phyloP scores from a whole-genome alignment of 2,113 vertebrate species.

The Megalops atlanticus region DNA sequence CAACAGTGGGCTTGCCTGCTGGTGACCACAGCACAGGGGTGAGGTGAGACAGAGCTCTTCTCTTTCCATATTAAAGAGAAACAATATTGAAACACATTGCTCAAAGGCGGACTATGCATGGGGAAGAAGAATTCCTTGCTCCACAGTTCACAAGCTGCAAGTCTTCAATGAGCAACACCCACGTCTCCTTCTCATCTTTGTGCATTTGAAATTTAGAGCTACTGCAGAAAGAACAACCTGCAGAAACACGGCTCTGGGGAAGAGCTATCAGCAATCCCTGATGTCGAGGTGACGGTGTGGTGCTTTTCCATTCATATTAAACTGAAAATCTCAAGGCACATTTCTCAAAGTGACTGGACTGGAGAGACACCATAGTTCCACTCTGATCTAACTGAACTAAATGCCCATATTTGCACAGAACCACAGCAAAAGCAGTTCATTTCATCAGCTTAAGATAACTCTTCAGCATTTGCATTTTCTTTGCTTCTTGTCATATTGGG shows the following conservation, averaged over 20 bases:
- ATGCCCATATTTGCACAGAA: not conserved
- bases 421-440: not conserved
- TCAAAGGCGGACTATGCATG: not conserved
- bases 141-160: not conserved
- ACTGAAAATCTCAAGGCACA: not conserved
- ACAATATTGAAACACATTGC: not conserved
- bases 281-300: constrained; percentile 2
- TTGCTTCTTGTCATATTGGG: not conserved
- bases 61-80: not conserved
- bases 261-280: not conserved
- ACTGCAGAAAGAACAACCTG: not conserved
- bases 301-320: constrained; percentile 17
- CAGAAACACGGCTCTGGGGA: not conserved
- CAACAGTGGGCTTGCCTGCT: not conserved
- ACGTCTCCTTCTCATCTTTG: not conserved
- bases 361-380: no score
- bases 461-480: not conserved
- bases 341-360: constrained; percentile 7
- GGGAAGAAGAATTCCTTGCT: not conserved
- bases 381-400: not conserved
- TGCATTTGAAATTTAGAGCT: not conserved
- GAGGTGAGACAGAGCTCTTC: not conserved
- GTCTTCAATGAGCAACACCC: not conserved
- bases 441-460: not conserved
- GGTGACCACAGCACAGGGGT: not conserved